Percentiles rank a stretch among this genome's conserved stretches.
Conservation (phyloP, 2,888 invertebrate genomes). For the Heliothis peltigera region DNA sequence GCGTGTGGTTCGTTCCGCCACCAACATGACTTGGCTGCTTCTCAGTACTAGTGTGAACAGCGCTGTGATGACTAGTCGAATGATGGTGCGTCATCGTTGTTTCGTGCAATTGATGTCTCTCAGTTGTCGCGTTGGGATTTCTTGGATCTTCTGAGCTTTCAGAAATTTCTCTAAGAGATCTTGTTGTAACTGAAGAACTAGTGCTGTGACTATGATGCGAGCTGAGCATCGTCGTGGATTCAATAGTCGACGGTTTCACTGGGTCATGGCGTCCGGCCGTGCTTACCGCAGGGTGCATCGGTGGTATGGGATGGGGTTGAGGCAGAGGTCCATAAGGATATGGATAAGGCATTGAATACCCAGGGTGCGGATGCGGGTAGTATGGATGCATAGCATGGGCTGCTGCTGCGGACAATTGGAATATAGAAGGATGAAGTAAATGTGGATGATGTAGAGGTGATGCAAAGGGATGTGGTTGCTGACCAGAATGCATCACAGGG, state of each 20-base stretch:
- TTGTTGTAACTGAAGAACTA: conserved; percentile 92
- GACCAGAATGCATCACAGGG: conserved; percentile 93
- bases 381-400: conserved; percentile 93
- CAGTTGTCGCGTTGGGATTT: conserved; percentile 85
- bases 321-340: conserved; percentile 93
- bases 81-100: conserved; percentile 92
- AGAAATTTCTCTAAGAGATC: conserved; percentile 91
- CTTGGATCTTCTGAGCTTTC: conserved; percentile 87
- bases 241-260: conserved; percentile 89
- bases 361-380: conserved; percentile 92
- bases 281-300: conserved; percentile 89
- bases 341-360: conserved; percentile 92
- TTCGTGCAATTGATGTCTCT: conserved; percentile 91
- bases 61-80: conserved; percentile 91
- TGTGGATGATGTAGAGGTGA: conserved; percentile 93
- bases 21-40: conserved; percentile 89
- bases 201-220: conserved; percentile 93
- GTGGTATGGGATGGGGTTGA: conserved; percentile 93
- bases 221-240: conserved; percentile 92
- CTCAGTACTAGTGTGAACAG: conserved; percentile 91
- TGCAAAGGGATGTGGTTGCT: conserved; percentile 92
- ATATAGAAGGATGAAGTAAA: conserved; percentile 91
- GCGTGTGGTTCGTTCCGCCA: conserved; percentile 89
- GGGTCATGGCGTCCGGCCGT: conserved; percentile 86
- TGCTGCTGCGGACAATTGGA: conserved; percentile 90